A percentile compares a stretch with the other conserved stretches of the same genome.
These are phyloP conservation scores for Zhuqinia jingwanae DNA, from an alignment of 2,888 invertebrate genomes.

Conservation along the genomic window DNA sequence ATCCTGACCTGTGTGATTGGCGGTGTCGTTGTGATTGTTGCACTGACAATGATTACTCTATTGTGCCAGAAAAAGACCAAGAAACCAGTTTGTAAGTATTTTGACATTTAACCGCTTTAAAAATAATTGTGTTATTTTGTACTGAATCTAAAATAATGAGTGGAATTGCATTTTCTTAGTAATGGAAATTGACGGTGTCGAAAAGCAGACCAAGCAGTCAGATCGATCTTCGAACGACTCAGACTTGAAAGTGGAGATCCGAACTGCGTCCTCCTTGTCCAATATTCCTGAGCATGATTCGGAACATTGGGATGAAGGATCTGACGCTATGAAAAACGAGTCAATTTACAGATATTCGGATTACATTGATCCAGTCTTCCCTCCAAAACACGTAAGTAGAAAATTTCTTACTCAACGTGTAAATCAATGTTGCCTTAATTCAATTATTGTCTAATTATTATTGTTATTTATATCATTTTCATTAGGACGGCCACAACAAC, in stretches of 20 bases:
- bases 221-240: constrained; percentile 95
- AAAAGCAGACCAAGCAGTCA: constrained; percentile 83
- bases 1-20: constrained; percentile 93
- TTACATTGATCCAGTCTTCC: constrained; percentile 89
- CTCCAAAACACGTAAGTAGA: constrained; percentile 87
- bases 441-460: no score
- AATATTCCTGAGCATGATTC: constrained; percentile 79
- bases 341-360: constrained; percentile 83
- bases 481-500: constrained; percentile 90
- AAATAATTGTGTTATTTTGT: constrained; percentile 53
- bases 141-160: no score
- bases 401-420: no score
- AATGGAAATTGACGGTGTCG: constrained; percentile 83
- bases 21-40: constrained; percentile 92
- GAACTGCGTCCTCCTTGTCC: constrained; percentile 83
- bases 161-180: constrained; percentile 75
- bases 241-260: constrained; percentile 93
- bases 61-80: constrained; percentile 88
- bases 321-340: constrained; percentile 80
- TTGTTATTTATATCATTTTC: constrained; percentile 50
- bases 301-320: constrained; percentile 81
- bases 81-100: constrained; percentile 81
- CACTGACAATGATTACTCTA: constrained; percentile 91
- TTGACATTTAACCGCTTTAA: constrained; percentile 43
- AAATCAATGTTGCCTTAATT: no score